Evolutionary conservation across 64 coral and sea anemone genomes (phyloP).

Genomic region (Cladopsammia gracilis): DNA sequence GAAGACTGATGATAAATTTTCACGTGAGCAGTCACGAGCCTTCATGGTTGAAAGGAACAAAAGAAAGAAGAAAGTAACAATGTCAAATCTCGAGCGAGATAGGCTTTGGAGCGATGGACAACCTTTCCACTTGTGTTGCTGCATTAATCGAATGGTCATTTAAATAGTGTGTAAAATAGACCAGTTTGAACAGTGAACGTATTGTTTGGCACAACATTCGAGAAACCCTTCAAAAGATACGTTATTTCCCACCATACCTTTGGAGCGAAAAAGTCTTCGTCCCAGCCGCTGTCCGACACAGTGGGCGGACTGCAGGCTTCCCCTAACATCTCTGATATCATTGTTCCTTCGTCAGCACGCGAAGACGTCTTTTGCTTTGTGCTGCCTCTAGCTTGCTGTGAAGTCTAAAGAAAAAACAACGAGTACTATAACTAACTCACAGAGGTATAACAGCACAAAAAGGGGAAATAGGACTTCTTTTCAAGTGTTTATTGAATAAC

Average conservation of each 20-base stretch:
- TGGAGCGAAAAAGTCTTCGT: slow-evolving; percentile 33
- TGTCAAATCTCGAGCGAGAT: no score
- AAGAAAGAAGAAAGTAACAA: no score
- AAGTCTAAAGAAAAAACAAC: background rate
- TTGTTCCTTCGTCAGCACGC: background rate
- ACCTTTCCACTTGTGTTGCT: no score
- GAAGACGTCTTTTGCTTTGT: background rate
- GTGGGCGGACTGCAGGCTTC: background rate
- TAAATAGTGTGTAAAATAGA: no score
- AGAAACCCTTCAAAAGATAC: no score
- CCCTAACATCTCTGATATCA: background rate
- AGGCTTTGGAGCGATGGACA: no score
- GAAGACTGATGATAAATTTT: no score
- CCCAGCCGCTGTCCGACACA: slow-evolving; percentile 40
- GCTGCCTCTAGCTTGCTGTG: background rate
- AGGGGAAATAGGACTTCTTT: background rate
- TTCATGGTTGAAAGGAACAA: no score
- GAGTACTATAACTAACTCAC: background rate
- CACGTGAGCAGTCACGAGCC: no score
- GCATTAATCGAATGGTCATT: no score
- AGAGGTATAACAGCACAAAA: background rate
- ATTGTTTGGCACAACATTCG: no score
- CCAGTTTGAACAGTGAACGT: no score
- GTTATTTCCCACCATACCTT: background rate
- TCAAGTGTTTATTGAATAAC: background rate